phyloP scores from a whole-genome alignment of 1,140 invertebrate species.

The Oreohelix idahoensis region DNA sequence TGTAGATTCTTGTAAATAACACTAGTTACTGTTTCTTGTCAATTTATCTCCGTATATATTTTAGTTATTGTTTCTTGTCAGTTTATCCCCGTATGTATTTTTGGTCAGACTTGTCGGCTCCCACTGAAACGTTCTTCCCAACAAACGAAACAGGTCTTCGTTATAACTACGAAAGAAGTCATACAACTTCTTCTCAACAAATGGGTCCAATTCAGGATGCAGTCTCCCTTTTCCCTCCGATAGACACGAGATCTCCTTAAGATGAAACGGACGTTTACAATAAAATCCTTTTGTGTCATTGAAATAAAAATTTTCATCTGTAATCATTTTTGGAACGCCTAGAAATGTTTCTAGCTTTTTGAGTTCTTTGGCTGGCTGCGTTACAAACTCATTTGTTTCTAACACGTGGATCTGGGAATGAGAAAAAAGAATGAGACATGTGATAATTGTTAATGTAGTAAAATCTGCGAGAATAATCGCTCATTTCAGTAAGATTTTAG shows the following conservation, averaged over 20 bases:
- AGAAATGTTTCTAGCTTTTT: constrained; percentile 66
- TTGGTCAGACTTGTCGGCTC: constrained; percentile 4
- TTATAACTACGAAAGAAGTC: constrained; percentile 94
- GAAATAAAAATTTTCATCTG: constrained; percentile 67
- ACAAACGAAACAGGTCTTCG: constrained; percentile 64
- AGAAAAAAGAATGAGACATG: too few relatives aligned
- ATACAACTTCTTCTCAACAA: constrained; percentile 82
- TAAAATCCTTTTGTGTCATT: constrained; percentile 74
- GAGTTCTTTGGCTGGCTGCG: constrained; percentile 64
- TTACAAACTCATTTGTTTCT: constrained; percentile 64
- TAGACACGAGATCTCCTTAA: constrained; percentile 77
- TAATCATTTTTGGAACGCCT: constrained; percentile 59
- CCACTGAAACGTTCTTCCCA: constrained; percentile 67
- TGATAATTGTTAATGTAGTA: too few relatives aligned
- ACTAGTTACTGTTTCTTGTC: too few relatives aligned
- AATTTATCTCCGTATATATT: too few relatives aligned
- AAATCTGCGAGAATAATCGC: too few relatives aligned
- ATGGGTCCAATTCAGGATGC: constrained; percentile 86
- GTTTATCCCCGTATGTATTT: too few relatives aligned
- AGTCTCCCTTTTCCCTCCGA: constrained; percentile 92
- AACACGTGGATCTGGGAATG: constrained; percentile 67
- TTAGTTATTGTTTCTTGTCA: too few relatives aligned
- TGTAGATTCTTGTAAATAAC: too few relatives aligned
- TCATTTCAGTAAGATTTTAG: too few relatives aligned
- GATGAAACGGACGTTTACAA: constrained; percentile 69